These are phyloP conservation scores for Taxidea taxus DNA, from an alignment of 2,113 vertebrate species.

Conservation along the genomic window DNA sequence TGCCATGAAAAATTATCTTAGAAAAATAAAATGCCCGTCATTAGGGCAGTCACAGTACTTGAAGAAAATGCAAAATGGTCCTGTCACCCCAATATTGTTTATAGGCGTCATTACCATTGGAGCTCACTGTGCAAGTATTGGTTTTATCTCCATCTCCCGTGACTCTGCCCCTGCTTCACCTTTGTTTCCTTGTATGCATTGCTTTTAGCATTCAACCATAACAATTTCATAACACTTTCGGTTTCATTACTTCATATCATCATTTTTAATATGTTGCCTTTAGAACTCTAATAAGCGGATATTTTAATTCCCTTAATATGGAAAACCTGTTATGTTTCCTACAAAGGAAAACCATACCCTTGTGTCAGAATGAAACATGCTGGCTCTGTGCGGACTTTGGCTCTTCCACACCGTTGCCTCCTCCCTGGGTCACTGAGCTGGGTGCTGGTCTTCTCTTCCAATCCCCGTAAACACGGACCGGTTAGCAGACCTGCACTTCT, in stretches of 20 bases:
- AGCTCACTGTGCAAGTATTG: background rate
- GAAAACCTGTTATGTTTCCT: background rate
- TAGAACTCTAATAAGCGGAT: background rate
- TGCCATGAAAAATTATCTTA: slow-evolving; percentile 14
- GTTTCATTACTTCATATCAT: background rate
- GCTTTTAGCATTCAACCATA: background rate
- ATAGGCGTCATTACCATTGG: background rate
- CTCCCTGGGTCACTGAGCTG: background rate
- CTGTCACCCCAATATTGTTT: background rate
- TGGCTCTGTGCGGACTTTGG: fast-evolving
- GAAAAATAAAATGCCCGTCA: background rate
- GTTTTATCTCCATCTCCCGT: background rate
- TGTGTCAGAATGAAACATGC: fast-evolving
- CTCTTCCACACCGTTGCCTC: fast-evolving
- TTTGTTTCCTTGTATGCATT: background rate
- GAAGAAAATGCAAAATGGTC: background rate
- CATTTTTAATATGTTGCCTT: slow-evolving; percentile 29
- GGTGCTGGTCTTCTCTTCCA: no score
- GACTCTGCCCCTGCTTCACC: background rate
- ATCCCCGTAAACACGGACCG: fast-evolving
- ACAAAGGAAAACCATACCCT: background rate
- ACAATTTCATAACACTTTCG: slow-evolving; percentile 2
- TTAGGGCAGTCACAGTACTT: background rate
- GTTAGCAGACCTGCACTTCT: fast-evolving
- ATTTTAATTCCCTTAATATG: background rate